Base-by-base conservation (phyloP, 2,888 invertebrate genomes). In the Noctua fimbriata region DNA sequence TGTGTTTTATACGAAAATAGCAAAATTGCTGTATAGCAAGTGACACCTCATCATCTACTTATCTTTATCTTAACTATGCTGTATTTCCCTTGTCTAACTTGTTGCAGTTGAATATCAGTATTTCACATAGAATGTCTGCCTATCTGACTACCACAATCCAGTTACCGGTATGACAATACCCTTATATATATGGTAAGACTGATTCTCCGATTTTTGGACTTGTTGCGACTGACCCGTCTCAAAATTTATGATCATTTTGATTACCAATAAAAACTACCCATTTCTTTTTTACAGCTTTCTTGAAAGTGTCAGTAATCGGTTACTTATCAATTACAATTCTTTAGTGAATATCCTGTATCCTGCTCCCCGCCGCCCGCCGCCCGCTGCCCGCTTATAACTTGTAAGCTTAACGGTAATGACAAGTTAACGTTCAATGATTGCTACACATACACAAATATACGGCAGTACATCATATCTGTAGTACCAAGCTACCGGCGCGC, bases 351-450 rank as follows among this genome's bases (percentile, higher is more conserved):
- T 28, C 1, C 2, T 52, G 16, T 16, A 52, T 70, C 3, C 32
- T 70, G 70, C 66, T 79, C 12, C 6, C 28, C 28, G 60, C 60
- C 18, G 3, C 28, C 36, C 58, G 70, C 66, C 77, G 9, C 6
- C 60, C 28, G 60, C 60, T 32, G 9, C 32, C 41, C 58, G 69
- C 66, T 79, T 21, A 14, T 76, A 47, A 73, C 83, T 85, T 82
- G 65, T n/a, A 67, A 36, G 73, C 73, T 65, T 86, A 82, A 78
- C 85, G 76, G 82, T 85, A 88, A 83, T 82, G 76, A 85, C 77
- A 76, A 73, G 66, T 69, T 78, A 78, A 73, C 69, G 71, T 75
- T 69, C 73, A 88, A 78, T 79, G 52, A 78, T 85, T 83, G 78
- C 80, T 75, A 71, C 79, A 83, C 21, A 67, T 79, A 76, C n/a